A percentile compares a stretch with the other conserved stretches of the same genome.
Conservation (phyloP, 1,140 invertebrate species). For the Listronotus oregonensis region DNA sequence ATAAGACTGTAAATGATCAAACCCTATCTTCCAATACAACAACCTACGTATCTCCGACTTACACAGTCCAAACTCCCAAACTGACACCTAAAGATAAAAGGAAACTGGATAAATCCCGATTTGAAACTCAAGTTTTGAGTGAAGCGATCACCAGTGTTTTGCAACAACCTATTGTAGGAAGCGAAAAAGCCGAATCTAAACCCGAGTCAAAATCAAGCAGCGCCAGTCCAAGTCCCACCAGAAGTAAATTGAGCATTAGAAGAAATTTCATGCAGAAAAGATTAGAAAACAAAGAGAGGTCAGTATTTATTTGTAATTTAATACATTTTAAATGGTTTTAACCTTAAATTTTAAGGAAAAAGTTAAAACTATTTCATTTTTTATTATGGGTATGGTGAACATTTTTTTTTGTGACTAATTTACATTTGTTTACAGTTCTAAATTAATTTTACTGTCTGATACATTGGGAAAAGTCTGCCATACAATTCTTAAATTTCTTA, state of each 20-base stretch:
- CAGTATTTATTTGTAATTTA: neutral
- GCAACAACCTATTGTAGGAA: conserved; percentile 28
- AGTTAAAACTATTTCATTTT: no score
- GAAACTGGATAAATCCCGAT: conserved; percentile 69
- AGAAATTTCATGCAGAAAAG: conserved; percentile 63
- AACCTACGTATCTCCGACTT: conserved; percentile 25
- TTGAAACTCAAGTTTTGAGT: conserved; percentile 69
- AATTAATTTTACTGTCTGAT: no score
- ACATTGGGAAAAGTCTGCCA: no score
- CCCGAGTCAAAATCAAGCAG: conserved; percentile 9
- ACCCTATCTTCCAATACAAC: conserved; percentile 6
- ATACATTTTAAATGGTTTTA: no score
- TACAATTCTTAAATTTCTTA: no score
- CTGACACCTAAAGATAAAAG: conserved; percentile 71
- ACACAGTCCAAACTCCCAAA: conserved; percentile 47
- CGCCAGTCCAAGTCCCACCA: conserved; percentile 37
- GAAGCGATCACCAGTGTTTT: conserved; percentile 39
- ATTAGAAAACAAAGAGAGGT: conserved; percentile 64
- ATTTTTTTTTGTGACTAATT: no score
- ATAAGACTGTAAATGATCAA: conserved; percentile 48
- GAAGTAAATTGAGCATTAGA: conserved; percentile 46
- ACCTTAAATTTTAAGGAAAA: no score
- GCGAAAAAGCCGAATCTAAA: conserved; percentile 1
- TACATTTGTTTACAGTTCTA: no score
- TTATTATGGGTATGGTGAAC: no score